Evolutionary conservation across 1,140 invertebrate species (phyloP).

Genomic region (Drosophila grimshawi): DNA sequence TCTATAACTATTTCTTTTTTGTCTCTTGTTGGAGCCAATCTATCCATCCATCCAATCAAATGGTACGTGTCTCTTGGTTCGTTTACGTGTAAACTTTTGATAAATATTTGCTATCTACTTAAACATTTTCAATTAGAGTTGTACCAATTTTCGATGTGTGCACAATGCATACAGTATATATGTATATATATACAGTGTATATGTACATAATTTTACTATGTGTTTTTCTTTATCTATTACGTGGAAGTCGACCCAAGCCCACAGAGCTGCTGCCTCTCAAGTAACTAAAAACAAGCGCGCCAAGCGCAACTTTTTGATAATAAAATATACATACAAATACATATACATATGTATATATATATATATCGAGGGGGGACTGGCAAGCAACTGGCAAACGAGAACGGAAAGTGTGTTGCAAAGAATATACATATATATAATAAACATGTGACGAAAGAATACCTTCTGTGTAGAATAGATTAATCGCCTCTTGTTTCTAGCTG

Average conservation of each 20-base stretch:
- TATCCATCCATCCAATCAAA: conserved; percentile 57
- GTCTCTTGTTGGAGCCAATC: conserved; percentile 18
- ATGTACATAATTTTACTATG: conserved; percentile 5
- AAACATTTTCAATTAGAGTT: conserved; percentile 81
- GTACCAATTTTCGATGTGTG: conserved; percentile 67
- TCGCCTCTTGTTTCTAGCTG: no score
- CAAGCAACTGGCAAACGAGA: conserved; percentile 15
- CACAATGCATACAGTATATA: conserved; percentile 13
- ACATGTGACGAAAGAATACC: background rate
- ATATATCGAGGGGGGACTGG: conserved; percentile 37
- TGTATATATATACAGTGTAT: conserved; percentile 2
- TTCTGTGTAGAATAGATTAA: no score
- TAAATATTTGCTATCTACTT: conserved; percentile 80
- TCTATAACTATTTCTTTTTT: conserved; percentile 7
- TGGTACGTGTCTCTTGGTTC: conserved; percentile 62
- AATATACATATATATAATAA: background rate
- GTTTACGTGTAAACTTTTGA: conserved; percentile 65
- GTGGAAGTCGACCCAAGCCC: conserved; percentile 35
- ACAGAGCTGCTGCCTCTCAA: conserved; percentile 1
- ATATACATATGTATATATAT: conserved; percentile 27
- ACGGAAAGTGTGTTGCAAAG: conserved; percentile 37
- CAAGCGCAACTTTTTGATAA: conserved; percentile 61
- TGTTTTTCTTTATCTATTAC: conserved; percentile 69
- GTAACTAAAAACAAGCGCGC: conserved; percentile 24
- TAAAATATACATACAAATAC: conserved; percentile 2